These are phyloP conservation scores for Oppia nitens DNA, from an alignment of 1,140 invertebrate genomes.

Conservation along the genomic window DNA sequence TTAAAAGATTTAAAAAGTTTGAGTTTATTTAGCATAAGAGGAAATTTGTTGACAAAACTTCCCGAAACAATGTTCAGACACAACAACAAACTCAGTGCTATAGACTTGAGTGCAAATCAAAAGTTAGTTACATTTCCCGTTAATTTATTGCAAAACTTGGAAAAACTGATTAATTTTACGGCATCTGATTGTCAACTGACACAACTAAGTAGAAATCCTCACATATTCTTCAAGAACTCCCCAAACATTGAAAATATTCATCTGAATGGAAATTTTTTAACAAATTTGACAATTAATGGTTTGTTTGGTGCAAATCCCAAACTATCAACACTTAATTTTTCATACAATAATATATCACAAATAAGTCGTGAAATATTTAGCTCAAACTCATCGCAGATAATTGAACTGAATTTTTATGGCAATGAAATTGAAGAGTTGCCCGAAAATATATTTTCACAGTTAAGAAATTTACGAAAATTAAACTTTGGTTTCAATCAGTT, in stretches of 20 bases:
- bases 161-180: constrained; percentile 15
- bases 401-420: constrained; percentile 11
- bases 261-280: constrained; percentile 17
- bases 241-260: constrained; percentile 18
- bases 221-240: constrained; percentile 13
- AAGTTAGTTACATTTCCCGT: constrained; percentile 17
- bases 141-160: constrained; percentile 15
- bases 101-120: constrained; percentile 21
- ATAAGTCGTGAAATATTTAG: constrained; percentile 11
- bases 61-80: constrained; percentile 17
- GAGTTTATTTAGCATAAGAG: constrained; percentile 11
- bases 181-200: constrained; percentile 19
- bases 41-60: constrained; percentile 18
- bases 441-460: constrained; percentile 8
- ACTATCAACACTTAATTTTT: constrained; percentile 14
- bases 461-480: constrained; percentile 8
- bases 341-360: constrained; percentile 13
- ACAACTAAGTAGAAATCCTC: constrained; percentile 8
- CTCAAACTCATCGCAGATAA: constrained; percentile 3
- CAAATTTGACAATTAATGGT: constrained; percentile 10
- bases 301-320: constrained; percentile 12
- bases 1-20: constrained; percentile 17
- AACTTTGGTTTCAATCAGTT: constrained; percentile 12
- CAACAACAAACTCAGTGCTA: constrained; percentile 11
- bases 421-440: constrained; percentile 12